Evolutionary conservation across 1,140 invertebrate genomes (phyloP), one percentile per base, ranked within the genome.

Genomic region (Ips typographus): DNA sequence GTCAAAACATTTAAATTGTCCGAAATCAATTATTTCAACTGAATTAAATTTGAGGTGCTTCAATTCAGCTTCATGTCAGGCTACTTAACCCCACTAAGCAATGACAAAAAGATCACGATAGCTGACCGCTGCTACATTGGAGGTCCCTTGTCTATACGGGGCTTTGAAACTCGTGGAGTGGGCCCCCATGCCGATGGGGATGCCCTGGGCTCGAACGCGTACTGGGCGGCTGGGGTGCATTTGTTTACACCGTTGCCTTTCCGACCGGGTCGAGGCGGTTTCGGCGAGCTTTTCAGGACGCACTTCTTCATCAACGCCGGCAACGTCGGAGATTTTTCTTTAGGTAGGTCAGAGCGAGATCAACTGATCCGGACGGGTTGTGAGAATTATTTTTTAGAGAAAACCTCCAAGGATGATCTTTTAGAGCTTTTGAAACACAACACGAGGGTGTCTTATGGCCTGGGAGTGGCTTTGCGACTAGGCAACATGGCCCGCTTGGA

Each of bases 241-340:
- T 73, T 94, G 1, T 96, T 91, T 79, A 88, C 89, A 4, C 94
- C 94, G 43, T 82, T 96, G 57, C 94, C 94, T 49, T 95, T 96
- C 80, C 85, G 86, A 65, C 88, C 91, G 2, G 88, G 89, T 22
- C 83, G 84, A 73, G 89, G 89, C 59, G 87, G 88, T 40, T 88
- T 95, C 72, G 91, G 90, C 2, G 90, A 94, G 66, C 82, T 92
- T 41, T 93, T 95, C 77, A 85, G 90, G 63, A 86, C 91, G 4
- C 94, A 96, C 79, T 84, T 91, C 47, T 97, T 96, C 82, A 72
- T 93, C 53, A 96, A 94, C 81, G 89, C 85, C 56, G 94, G 94
- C 61, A 94, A 92, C 78, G 83, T 93, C 62, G 85, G 84, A 3
- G 84, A 89, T 74, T 71, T 74, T 57, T 47, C 65, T 63, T 38